Conservation (phyloP, 2,113 vertebrate species). For the human (Homo sapiens) region DNA sequence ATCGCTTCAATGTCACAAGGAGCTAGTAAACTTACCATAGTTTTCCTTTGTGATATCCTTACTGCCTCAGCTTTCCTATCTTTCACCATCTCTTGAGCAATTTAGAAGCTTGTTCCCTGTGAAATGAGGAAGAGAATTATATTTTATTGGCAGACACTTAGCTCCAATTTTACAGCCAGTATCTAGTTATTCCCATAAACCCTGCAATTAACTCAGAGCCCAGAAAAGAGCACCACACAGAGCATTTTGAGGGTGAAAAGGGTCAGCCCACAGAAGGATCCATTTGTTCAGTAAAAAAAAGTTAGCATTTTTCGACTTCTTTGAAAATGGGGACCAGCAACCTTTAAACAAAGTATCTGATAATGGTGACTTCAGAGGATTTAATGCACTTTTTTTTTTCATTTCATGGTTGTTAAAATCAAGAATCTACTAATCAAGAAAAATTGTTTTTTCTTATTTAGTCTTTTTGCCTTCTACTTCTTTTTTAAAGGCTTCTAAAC, state of each 20-base stretch:
- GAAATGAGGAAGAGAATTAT: neutral
- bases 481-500: neutral
- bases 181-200: neutral
- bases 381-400: neutral
- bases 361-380: neutral
- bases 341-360: conserved; percentile 19
- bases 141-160: neutral
- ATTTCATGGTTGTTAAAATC: conserved; percentile 21
- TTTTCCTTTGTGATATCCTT: neutral
- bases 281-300: neutral
- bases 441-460: neutral
- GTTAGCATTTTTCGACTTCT: neutral
- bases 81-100: neutral
- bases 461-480: neutral
- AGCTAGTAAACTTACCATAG: neutral
- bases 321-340: neutral
- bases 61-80: neutral
- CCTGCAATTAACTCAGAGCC: neutral
- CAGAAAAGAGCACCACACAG: neutral
- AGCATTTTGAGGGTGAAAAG: neutral
- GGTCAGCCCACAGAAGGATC: neutral
- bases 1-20: neutral
- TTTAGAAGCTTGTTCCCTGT: neutral
- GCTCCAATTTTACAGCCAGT: neutral
- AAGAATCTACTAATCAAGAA: neutral